Conservation (phyloP, 35 echinoderm and acorn worm species). For the Holothuria glaberrima region DNA sequence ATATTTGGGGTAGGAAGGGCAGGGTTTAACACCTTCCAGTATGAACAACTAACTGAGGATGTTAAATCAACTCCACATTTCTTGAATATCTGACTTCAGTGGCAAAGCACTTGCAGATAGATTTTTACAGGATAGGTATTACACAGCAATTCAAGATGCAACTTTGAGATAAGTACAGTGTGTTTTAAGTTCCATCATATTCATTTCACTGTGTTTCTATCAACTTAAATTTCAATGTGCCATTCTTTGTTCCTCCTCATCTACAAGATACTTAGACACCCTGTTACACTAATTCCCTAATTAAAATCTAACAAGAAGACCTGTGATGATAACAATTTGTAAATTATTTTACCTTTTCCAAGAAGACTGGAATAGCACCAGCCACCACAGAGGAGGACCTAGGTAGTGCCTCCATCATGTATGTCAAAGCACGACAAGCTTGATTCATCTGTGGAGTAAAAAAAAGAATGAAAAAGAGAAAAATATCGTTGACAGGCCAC, state of each 20-base stretch:
- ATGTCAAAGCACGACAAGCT: slow-evolving; percentile 94
- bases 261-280: not conserved
- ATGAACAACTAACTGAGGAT: no score
- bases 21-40: no score
- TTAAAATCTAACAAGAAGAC: not conserved
- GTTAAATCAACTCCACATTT: no score
- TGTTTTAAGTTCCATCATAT: not conserved
- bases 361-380: slow-evolving; percentile 91
- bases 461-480: not conserved
- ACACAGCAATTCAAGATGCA: no score
- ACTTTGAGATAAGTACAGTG: no score
- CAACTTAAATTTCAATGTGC: not conserved
- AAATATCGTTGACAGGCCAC: no score
- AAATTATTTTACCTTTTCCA: slow-evolving; percentile 74
- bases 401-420: slow-evolving; percentile 97
- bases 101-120: no score
- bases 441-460: slow-evolving; percentile 89
- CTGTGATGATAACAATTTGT: no score
- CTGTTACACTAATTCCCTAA: not conserved
- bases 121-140: no score
- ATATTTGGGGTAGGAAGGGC: no score
- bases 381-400: slow-evolving; percentile 97
- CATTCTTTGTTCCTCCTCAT: not conserved
- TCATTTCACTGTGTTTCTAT: not conserved
- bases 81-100: no score